Percentiles rank a stretch among this genome's conserved stretches.
phyloP scores from a whole-genome alignment of 2,888 invertebrate genomes.

The Beris chalybata region DNA sequence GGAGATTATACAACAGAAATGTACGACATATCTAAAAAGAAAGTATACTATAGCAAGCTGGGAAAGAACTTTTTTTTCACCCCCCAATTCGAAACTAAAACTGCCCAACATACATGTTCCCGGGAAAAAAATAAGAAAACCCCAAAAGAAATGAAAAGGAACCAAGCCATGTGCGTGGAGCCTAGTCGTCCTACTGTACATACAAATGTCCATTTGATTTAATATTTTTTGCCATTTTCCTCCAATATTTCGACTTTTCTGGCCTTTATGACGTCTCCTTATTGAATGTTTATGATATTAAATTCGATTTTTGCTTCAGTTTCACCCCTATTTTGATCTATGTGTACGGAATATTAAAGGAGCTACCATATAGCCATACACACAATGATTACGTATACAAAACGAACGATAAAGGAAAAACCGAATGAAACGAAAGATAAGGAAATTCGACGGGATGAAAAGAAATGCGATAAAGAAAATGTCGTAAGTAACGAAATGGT shows the following conservation, averaged over 20 bases:
- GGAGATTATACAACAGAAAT: too few species aligned
- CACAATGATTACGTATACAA: slow-evolving; percentile 31
- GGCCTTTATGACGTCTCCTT: slow-evolving; percentile 46
- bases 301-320: slow-evolving; percentile 50
- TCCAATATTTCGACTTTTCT: slow-evolving; percentile 36
- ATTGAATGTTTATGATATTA: slow-evolving; percentile 58
- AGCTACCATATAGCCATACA: slow-evolving; percentile 9
- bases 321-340: slow-evolving; percentile 47
- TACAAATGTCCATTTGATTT: slow-evolving; percentile 40
- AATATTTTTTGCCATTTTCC: slow-evolving; percentile 37
- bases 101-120: too few species aligned
- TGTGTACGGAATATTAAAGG: slow-evolving; percentile 55
- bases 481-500: slow-evolving; percentile 35
- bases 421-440: slow-evolving; percentile 11
- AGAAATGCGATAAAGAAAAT: slow-evolving; percentile 28
- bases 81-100: too few species aligned
- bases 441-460: slow-evolving; percentile 7
- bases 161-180: neutral
- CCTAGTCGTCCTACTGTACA: slow-evolving; percentile 31
- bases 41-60: too few species aligned
- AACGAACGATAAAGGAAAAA: slow-evolving; percentile 31
- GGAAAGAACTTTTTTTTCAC: too few species aligned
- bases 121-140: too few species aligned
- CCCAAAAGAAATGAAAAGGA: neutral
- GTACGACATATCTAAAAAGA: too few species aligned